These are phyloP conservation scores for Phenganax marumi DNA, from an alignment of 92 coral and sea anemone genomes.

Conservation along the genomic window DNA sequence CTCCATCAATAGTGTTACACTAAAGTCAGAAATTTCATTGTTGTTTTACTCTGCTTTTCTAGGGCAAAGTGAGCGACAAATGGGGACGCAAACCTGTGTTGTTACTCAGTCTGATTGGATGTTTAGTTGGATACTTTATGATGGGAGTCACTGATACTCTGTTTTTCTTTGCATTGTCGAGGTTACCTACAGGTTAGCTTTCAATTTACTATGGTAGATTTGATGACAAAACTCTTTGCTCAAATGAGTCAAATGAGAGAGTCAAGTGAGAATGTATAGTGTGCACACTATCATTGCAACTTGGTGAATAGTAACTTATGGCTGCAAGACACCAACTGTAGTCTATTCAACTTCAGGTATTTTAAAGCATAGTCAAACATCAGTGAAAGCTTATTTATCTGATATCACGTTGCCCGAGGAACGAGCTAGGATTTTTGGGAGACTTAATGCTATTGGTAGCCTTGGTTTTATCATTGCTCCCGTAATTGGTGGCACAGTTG, in stretches of 20 bases:
- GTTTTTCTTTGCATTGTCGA: slow-evolving; percentile 67
- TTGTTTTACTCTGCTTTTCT: not conserved
- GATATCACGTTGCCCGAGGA: slow-evolving; percentile 75
- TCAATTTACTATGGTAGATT: not conserved
- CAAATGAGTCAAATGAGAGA: too few relatives aligned
- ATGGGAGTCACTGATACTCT: slow-evolving; percentile 67
- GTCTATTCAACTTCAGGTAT: slow-evolving; percentile 57
- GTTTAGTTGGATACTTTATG: slow-evolving; percentile 64
- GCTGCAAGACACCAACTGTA: not conserved
- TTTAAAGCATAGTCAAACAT: slow-evolving; percentile 85
- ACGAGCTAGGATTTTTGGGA: slow-evolving; percentile 77
- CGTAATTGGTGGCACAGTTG: slow-evolving; percentile 85
- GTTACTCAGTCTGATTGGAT: slow-evolving; percentile 64
- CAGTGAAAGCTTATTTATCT: slow-evolving; percentile 78
- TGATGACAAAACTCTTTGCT: not conserved
- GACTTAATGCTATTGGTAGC: slow-evolving; percentile 83
- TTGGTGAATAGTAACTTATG: not conserved
- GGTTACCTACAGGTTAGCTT: slow-evolving; percentile 76
- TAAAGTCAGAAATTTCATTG: not conserved
- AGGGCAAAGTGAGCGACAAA: slow-evolving; percentile 91
- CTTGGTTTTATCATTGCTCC: slow-evolving; percentile 95
- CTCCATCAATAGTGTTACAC: not conserved
- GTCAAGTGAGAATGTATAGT: not conserved
- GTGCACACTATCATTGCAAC: not conserved
- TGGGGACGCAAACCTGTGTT: slow-evolving; percentile 75